A percentile compares a stretch with the other conserved stretches of the same genome.
phyloP scores from a whole-genome alignment of 2,888 invertebrate genomes.

The Drosophila pseudotalamancana region DNA sequence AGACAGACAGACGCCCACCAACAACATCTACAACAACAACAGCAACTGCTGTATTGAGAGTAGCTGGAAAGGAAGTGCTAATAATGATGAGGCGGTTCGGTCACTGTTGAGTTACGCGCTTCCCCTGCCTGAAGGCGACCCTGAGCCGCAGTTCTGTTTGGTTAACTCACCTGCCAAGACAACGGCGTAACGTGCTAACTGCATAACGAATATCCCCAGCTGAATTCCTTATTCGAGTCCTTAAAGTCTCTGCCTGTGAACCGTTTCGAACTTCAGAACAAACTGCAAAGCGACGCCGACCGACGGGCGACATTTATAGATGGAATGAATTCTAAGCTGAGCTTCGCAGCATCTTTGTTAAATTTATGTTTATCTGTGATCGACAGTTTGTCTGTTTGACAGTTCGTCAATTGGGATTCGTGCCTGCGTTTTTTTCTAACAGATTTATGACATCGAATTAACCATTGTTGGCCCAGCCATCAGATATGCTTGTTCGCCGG shows the following conservation, averaged over 20 bases:
- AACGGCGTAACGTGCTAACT: conserved; percentile 29
- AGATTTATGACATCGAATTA: conserved; percentile 80
- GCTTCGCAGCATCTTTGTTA: conserved; percentile 68
- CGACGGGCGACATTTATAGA: conserved; percentile 61
- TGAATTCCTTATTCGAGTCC: conserved; percentile 28
- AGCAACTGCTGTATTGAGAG: conserved; percentile 3
- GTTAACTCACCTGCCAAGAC: conserved; percentile 67
- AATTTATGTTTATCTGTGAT: conserved; percentile 81
- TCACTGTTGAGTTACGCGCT: conserved; percentile 75
- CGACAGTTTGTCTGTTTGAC: conserved; percentile 51
- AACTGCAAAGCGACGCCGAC: conserved; percentile 45
- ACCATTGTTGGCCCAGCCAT: conserved; percentile 74
- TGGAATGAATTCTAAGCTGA: conserved; percentile 37
- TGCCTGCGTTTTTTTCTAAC: conserved; percentile 69
- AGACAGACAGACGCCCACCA: conserved; percentile 69
- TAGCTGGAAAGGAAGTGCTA: conserved; percentile 71
- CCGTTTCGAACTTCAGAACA: conserved; percentile 36
- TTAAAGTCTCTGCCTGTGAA: conserved; percentile 29
- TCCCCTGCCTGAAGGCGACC: conserved; percentile 30
- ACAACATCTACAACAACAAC: conserved; percentile 22
- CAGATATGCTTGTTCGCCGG: conserved; percentile 32
- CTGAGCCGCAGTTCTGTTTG: conserved; percentile 42
- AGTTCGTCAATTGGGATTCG: conserved; percentile 43
- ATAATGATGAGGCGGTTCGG: conserved; percentile 66
- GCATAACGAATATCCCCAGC: conserved; percentile 10